Conservation (phyloP, 2,888 invertebrate species). For the Sceliomorpha sp. region DNA sequence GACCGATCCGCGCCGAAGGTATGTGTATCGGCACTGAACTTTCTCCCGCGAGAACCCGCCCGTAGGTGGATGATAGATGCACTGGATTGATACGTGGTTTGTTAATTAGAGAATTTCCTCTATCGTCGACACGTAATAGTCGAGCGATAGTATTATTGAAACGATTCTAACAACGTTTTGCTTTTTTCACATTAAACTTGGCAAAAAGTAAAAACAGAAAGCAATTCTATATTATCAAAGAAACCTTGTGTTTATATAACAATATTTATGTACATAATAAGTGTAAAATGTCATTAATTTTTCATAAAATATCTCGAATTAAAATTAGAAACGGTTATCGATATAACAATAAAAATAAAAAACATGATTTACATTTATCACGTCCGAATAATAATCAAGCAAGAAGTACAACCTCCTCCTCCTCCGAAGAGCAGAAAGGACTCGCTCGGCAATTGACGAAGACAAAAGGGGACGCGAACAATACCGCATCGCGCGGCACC, state of each 20-base stretch:
- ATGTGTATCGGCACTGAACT: conserved; percentile 2
- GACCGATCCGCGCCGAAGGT: no score
- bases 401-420: no score
- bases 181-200: no score
- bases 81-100: conserved; percentile 12
- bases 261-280: no score
- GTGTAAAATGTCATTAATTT: background rate
- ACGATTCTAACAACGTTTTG: background rate
- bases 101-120: conserved; percentile 15
- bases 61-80: conserved; percentile 20
- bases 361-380: no score
- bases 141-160: background rate
- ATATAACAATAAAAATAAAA: no score
- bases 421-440: no score
- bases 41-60: conserved; percentile 8
- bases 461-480: background rate
- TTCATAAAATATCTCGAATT: no score
- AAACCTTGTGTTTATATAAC: no score
- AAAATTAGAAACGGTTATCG: no score
- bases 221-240: background rate
- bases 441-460: background rate
- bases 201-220: no score
- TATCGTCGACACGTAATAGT: background rate
- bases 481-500: background rate
- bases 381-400: no score